These are phyloP conservation scores for Laodelphax striatellus DNA, from an alignment of 1,140 invertebrate genomes.

Conservation along the genomic window DNA sequence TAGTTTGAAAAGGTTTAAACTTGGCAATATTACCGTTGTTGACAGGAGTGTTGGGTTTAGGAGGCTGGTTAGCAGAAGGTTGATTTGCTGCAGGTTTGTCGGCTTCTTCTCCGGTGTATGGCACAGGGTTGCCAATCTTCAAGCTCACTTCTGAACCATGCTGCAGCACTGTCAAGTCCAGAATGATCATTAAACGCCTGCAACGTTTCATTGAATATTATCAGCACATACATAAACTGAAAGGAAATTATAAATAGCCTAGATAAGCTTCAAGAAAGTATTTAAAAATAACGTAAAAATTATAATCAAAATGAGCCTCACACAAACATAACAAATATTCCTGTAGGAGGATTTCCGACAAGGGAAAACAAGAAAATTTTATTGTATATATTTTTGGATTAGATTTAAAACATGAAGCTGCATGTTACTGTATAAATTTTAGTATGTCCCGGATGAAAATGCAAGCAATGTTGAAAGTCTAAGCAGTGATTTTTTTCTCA, in stretches of 20 bases:
- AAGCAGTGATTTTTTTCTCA: too few relatives aligned
- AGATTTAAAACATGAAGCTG: too few relatives aligned
- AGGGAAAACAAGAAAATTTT: too few relatives aligned
- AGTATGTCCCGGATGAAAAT: too few relatives aligned
- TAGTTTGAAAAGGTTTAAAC: not conserved
- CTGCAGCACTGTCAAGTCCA: constrained; percentile 62
- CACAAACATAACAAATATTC: too few relatives aligned
- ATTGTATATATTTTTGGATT: too few relatives aligned
- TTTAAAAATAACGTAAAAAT: constrained; percentile 1
- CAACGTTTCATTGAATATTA: constrained; percentile 15
- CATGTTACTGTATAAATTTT: too few relatives aligned
- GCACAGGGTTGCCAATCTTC: constrained; percentile 66
- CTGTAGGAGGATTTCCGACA: too few relatives aligned
- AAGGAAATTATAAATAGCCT: too few relatives aligned
- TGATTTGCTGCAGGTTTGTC: constrained; percentile 2
- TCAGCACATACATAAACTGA: not conserved
- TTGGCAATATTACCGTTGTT: not conserved
- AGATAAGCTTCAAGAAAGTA: too few relatives aligned
- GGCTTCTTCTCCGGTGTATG: constrained; percentile 25
- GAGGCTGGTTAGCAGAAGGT: not conserved
- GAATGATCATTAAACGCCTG: constrained; percentile 69
- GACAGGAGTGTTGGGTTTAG: constrained; percentile 9
- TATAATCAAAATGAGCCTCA: too few relatives aligned
- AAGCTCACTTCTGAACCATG: constrained; percentile 54
- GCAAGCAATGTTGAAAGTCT: too few relatives aligned